Base-by-base conservation (phyloP, 2,888 invertebrate species). In the Abscondita cerata region DNA sequence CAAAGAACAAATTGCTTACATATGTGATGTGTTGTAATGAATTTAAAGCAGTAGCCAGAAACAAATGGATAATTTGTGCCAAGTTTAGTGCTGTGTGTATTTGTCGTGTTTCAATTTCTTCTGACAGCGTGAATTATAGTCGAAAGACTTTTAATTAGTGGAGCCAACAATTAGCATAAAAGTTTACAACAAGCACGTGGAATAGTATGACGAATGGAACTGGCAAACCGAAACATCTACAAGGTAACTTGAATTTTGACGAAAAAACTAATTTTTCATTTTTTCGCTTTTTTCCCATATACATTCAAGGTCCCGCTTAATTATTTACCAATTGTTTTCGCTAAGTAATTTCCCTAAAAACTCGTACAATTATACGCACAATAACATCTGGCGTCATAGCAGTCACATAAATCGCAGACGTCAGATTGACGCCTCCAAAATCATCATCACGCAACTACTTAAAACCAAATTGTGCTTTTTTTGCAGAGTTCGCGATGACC, bases 401-500 rank as follows among this genome's bases (percentile, higher is more conserved):
- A 6, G 2, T 25, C 25, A 25, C 25, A 25, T 4, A 25, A 25
- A 25, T 25, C 25, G 6, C 25, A 25, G 25, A 25, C 25, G 25
- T 25, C 25, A 25, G n/a, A n/a, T n/a, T n/a, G n/a, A n/a, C n/a
- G n/a, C 25, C 6, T 25, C 4, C 25, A 25, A 25, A 25, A n/a
- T n/a, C n/a, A n/a, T n/a, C 25, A 25, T 4, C 25, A 25, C 25
- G 25, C 25, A 25, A 25, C 6, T 25, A 6, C 25, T n/a, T n/a
- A 44, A 40, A 16, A 11, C 16, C 19, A 44, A 40, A 40, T 40
- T 40, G 1, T 3, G 12, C 71, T 65, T 81, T 81, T 78, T 80
- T 82, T 87, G 11, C 85, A 87, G 88, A 85, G 61, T 77, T 77
- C 53, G 77, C 75, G 33, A 83, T 82, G 81, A 77, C 81, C 20